These are phyloP conservation scores for Alca torda DNA, from an alignment of 2,797 vertebrate species.

Conservation along the genomic window DNA sequence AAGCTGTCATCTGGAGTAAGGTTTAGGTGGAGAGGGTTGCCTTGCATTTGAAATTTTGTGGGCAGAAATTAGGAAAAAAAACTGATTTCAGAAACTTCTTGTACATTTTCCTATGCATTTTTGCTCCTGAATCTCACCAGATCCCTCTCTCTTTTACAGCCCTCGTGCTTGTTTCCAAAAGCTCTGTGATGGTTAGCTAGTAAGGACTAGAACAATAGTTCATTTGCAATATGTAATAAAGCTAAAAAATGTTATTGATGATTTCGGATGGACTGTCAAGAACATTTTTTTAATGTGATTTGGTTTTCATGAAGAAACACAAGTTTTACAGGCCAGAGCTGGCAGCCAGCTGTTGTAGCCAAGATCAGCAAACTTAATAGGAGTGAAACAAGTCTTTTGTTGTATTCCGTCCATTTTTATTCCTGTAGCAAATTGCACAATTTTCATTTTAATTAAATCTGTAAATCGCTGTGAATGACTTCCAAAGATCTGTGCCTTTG, in stretches of 20 bases:
- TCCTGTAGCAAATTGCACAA: not conserved
- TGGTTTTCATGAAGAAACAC: not conserved
- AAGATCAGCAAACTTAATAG: not conserved
- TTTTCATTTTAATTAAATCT: not conserved
- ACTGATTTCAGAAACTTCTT: not conserved
- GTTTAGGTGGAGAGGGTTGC: not conserved
- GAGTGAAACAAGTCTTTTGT: not conserved
- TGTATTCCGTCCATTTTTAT: not conserved
- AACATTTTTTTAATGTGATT: not conserved
- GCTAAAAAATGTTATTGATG: not conserved
- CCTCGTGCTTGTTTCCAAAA: not conserved
- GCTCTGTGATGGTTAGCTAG: not conserved
- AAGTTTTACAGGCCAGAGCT: not conserved
- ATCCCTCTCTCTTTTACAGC: not conserved
- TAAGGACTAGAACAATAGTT: not conserved
- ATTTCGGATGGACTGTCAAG: not conserved
- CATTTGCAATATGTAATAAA: not conserved
- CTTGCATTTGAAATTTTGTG: not conserved
- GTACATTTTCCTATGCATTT: not conserved
- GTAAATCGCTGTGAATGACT: not conserved
- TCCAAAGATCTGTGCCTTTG: not conserved
- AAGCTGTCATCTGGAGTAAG: not conserved
- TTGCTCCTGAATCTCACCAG: not conserved
- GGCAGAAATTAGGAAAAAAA: not conserved
- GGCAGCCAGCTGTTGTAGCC: not conserved